Percentiles rank a stretch among this genome's conserved stretches.
phyloP scores from a whole-genome alignment of 2,797 vertebrate genomes.

The Myotis myotis region DNA sequence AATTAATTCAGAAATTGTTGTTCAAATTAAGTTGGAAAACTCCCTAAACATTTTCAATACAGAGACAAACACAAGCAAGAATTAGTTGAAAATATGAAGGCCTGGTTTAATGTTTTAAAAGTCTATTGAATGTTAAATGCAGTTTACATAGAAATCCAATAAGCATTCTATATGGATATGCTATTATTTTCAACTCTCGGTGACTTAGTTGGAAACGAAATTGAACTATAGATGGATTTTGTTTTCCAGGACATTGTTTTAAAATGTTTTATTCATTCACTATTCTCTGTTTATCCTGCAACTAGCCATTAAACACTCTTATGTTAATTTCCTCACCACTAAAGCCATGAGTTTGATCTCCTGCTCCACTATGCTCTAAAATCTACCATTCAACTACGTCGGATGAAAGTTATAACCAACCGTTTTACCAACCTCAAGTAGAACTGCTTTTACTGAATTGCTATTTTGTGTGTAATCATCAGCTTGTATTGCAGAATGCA shows the following conservation, averaged over 20 bases:
- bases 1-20: conserved; percentile 31
- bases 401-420: neutral
- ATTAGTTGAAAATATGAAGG: conserved; percentile 19
- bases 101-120: neutral
- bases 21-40: conserved; percentile 29
- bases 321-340: neutral
- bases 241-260: conserved; percentile 31
- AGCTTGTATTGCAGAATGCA: neutral
- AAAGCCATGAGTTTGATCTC: neutral
- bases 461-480: neutral
- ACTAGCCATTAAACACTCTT: neutral
- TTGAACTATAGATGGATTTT: neutral
- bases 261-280: neutral
- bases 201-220: neutral
- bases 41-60: conserved; percentile 19
- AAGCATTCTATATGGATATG: neutral
- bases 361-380: neutral
- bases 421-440: neutral
- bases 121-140: neutral
- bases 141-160: neutral
- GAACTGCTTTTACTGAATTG: conserved; percentile 15
- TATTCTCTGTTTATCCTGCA: neutral
- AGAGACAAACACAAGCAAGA: conserved; percentile 11
- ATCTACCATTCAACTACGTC: neutral
- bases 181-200: neutral